Evolutionary conservation across 2,888 invertebrate genomes (phyloP).

Genomic region (Lapara coniferarum): DNA sequence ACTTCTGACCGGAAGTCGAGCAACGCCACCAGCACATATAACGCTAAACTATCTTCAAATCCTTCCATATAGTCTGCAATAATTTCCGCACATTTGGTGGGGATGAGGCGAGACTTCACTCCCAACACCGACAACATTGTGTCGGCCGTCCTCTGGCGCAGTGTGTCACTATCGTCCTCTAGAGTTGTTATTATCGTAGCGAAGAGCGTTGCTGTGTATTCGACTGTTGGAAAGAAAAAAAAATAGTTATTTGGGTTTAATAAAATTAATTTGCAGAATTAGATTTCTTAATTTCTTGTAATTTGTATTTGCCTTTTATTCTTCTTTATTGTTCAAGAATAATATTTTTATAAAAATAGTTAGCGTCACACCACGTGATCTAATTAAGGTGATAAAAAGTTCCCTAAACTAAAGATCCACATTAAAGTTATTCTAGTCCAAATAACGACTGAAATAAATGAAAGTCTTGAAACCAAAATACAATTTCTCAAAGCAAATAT

Average conservation of each 20-base stretch:
- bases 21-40: conserved; percentile 55
- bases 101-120: conserved; percentile 29
- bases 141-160: conserved; percentile 59
- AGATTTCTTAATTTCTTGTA: too few relatives aligned
- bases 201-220: conserved; percentile 59
- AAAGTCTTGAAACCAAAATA: not conserved
- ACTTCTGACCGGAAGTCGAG: conserved; percentile 65
- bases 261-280: too few relatives aligned
- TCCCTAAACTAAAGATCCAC: too few relatives aligned
- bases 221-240: conserved; percentile 56
- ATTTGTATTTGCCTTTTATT: too few relatives aligned
- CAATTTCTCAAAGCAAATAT: not conserved
- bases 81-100: conserved; percentile 41
- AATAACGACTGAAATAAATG: too few relatives aligned
- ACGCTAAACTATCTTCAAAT: conserved; percentile 33
- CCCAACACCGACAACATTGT: conserved; percentile 32
- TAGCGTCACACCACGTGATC: too few relatives aligned
- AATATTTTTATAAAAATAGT: too few relatives aligned
- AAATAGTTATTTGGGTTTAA: too few relatives aligned
- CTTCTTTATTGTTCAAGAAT: too few relatives aligned
- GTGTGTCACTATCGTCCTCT: conserved; percentile 77
- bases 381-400: too few relatives aligned
- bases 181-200: conserved; percentile 72
- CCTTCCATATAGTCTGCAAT: conserved; percentile 33
- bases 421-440: too few relatives aligned